Evolutionary conservation across 1,140 invertebrate species (phyloP), one percentile per base, ranked within the genome.

Genomic region (Elymnias hypermnestra): DNA sequence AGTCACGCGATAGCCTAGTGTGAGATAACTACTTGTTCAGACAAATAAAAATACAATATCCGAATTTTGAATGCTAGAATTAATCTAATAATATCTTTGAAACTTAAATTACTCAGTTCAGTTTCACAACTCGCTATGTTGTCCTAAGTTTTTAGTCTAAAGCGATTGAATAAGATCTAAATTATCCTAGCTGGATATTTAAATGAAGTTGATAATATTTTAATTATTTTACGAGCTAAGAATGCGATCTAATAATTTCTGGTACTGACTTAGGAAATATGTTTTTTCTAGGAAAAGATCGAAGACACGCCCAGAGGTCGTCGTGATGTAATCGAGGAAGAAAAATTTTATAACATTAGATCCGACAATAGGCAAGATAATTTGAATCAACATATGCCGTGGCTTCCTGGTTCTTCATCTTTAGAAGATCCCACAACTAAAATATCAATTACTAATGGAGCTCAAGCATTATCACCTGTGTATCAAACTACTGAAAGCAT

Each of bases 261-360:
- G 19, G 3, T 21, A n/a, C n/a, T n/a, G n/a, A n/a, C 19, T 21
- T 4, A 4, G 6, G 19, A 6, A 6, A 21, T 38, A 10, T 36
- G n/a, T 40, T 3, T 0, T 47, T 48, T 48, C 8, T 13, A 50
- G 40, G 22, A 43, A 37, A 37, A 36, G 14, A 5, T 48, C 5
- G 62, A 73, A 15, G 61, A 76, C 13, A 22, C 57, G 0, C 37
- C 51, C 0, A 51, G 78, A 48, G 78, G 60, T 6, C 73, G 82
- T 6, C 71, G 83, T 12, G 83, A 75, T 23, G 77, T 86, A 2
- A 85, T 85, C 2, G 79, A 85, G 57, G 86, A 87, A 54, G 83
- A 86, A 36, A 81, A 86, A 51, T 83, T 70, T 39, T 75, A 78
- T 50, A 75, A 81, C 59, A 64, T 74, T 12, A 63, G 75, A 37